phyloP scores from a whole-genome alignment of 2,888 invertebrate genomes.

The Idaea straminata region DNA sequence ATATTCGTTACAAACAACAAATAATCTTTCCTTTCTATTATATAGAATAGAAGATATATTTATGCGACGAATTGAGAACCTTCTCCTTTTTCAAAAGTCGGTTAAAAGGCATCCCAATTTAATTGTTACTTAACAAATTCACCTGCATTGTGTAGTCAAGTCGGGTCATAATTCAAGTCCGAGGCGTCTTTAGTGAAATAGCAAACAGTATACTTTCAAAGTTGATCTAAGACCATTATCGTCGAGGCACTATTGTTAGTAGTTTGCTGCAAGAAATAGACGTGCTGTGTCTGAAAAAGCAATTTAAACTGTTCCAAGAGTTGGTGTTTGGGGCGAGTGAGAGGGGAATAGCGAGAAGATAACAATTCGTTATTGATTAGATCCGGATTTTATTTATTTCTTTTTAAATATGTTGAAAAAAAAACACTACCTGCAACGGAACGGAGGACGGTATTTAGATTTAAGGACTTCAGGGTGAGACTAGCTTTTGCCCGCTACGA shows the following conservation, averaged over 20 bases:
- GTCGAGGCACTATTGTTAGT: constrained; percentile 62
- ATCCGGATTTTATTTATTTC: too few relatives aligned
- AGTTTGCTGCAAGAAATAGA: constrained; percentile 56
- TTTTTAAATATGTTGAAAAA: too few relatives aligned
- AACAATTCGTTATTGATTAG: too few relatives aligned
- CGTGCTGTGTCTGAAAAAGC: constrained; percentile 72
- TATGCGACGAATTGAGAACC: too few relatives aligned
- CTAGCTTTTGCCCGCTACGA: too few relatives aligned
- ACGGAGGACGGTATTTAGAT: too few relatives aligned
- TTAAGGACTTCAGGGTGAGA: too few relatives aligned
- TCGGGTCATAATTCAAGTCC: neutral
- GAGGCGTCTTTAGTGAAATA: constrained; percentile 9
- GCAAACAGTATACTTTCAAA: constrained; percentile 52
- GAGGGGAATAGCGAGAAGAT: constrained; percentile 20
- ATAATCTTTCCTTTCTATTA: too few relatives aligned
- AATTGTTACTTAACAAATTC: neutral
- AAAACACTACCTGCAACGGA: too few relatives aligned
- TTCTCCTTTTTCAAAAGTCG: too few relatives aligned
- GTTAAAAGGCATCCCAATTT: neutral
- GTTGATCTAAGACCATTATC: constrained; percentile 66
- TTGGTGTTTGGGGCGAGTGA: constrained; percentile 38
- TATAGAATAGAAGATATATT: too few relatives aligned
- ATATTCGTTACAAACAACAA: too few relatives aligned
- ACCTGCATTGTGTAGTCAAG: neutral
- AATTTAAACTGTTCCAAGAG: constrained; percentile 71